Evolutionary conservation across 2,113 vertebrate species (phyloP).

Genomic region (Mola mola): DNA sequence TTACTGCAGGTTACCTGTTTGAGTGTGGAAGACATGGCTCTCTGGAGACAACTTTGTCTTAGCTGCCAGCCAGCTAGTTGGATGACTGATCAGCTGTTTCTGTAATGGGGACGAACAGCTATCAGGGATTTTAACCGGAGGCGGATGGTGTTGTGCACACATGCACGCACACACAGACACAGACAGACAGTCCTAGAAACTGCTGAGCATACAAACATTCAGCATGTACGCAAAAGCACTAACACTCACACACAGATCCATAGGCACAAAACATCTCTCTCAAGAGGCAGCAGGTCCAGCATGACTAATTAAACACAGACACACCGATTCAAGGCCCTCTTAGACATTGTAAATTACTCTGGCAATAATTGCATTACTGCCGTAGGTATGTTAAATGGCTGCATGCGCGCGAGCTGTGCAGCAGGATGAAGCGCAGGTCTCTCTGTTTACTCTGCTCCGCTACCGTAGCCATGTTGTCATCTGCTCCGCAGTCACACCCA

Average conservation of each 20-base stretch:
- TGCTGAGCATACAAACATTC: conserved; percentile 25
- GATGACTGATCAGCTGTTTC: conserved; percentile 78
- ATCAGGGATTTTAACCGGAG: conserved; percentile 69
- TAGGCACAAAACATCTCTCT: conserved; percentile 43
- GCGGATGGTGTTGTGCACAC: conserved; percentile 76
- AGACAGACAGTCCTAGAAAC: conserved; percentile 40
- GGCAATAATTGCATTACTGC: conserved; percentile 76
- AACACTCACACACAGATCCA: conserved; percentile 16
- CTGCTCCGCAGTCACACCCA: conserved; percentile 63
- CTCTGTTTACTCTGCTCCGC: conserved; percentile 36
- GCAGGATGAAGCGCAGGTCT: conserved; percentile 33
- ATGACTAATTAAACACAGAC: conserved; percentile 51
- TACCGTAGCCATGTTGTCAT: conserved; percentile 48
- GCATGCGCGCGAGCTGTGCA: conserved; percentile 45
- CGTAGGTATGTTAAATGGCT: conserved; percentile 74
- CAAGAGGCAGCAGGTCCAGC: conserved; percentile 43
- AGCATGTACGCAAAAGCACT: conserved; percentile 21
- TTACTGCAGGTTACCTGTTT: conserved; percentile 48
- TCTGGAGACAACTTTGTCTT: conserved; percentile 68
- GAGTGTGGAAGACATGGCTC: conserved; percentile 49
- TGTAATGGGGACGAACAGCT: conserved; percentile 64
- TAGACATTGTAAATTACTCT: conserved; percentile 67
- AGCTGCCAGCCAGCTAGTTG: conserved; percentile 67
- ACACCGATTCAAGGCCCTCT: conserved; percentile 36
- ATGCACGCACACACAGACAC: conserved; percentile 47